Evolutionary conservation across 2,888 invertebrate genomes (phyloP).

Genomic region (Oxyteleia sp.): DNA sequence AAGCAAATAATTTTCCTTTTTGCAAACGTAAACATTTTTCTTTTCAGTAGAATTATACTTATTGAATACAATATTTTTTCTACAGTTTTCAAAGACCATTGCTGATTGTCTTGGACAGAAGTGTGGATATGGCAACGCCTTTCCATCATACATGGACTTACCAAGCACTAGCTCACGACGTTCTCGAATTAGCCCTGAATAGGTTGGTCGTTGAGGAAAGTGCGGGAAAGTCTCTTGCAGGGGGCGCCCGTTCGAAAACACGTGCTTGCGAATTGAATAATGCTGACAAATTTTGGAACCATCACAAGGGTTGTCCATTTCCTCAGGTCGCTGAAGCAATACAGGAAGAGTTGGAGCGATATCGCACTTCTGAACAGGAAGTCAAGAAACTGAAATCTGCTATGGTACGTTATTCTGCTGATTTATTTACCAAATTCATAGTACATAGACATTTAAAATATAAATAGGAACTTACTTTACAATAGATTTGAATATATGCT

Average conservation of each 20-base stretch:
- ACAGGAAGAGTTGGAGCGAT: slow-evolving; percentile 98
- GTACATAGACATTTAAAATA: too few species aligned
- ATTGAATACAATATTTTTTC: too few species aligned
- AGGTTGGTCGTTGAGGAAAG: slow-evolving; percentile 92
- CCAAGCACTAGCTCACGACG: slow-evolving; percentile 99
- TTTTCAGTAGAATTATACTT: too few species aligned
- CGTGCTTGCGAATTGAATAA: slow-evolving; percentile 96
- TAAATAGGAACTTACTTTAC: too few species aligned
- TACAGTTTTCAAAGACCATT: slow-evolving; percentile 97
- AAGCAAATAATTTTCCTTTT: too few species aligned
- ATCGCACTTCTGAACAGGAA: slow-evolving; percentile 97
- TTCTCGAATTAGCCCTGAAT: slow-evolving; percentile 96
- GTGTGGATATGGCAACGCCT: slow-evolving; percentile 98
- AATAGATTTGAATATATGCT: too few species aligned
- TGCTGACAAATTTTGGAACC: slow-evolving; percentile 96
- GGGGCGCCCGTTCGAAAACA: slow-evolving; percentile 92
- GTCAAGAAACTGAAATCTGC: slow-evolving; percentile 97
- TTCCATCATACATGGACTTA: slow-evolving; percentile 99
- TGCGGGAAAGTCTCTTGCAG: slow-evolving; percentile 88
- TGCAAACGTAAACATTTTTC: too few species aligned
- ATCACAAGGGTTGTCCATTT: slow-evolving; percentile 97
- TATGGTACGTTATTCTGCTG: slow-evolving; percentile 92
- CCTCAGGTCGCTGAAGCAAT: slow-evolving; percentile 99
- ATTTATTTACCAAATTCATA: too few species aligned
- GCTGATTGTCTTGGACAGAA: slow-evolving; percentile 96